phyloP scores from a whole-genome alignment of 2,888 invertebrate genomes.

The Scelioninae gen. 1 region DNA sequence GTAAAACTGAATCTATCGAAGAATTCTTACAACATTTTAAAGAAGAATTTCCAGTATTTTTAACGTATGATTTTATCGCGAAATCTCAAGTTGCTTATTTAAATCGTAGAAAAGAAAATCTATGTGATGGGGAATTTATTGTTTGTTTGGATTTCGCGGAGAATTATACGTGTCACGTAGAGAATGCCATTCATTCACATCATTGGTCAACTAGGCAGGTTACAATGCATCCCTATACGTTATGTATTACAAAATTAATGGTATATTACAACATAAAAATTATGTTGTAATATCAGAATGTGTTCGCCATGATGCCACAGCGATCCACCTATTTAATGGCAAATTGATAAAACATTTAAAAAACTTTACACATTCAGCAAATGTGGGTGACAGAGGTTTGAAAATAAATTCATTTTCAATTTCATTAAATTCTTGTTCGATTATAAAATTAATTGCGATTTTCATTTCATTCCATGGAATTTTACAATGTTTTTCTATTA shows the following conservation, averaged over 20 bases:
- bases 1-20: slow-evolving; percentile 2
- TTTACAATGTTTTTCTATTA: too few relatives aligned
- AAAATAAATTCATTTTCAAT: too few relatives aligned
- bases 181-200: slow-evolving; percentile 17
- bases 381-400: background rate
- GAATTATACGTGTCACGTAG: slow-evolving; percentile 15
- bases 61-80: slow-evolving; percentile 17
- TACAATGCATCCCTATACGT: slow-evolving; percentile 4
- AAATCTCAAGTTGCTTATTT: slow-evolving; percentile 16
- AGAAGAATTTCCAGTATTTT: slow-evolving; percentile 6
- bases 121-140: slow-evolving; percentile 7
- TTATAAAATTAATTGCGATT: too few relatives aligned
- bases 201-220: slow-evolving; percentile 7
- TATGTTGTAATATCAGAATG: slow-evolving; percentile 6
- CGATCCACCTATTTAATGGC: background rate
- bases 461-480: too few relatives aligned
- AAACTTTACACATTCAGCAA: background rate
- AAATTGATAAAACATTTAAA: slow-evolving; percentile 12
- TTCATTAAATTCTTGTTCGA: too few relatives aligned
- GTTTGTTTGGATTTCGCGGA: slow-evolving; percentile 20
- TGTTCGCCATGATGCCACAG: background rate
- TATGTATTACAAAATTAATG: slow-evolving; percentile 1
- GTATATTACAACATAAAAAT: slow-evolving; percentile 7
- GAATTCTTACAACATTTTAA: slow-evolving; percentile 1
- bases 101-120: slow-evolving; percentile 9